These are phyloP conservation scores for Archips xylosteana DNA, from an alignment of 2,888 invertebrate species.

Conservation along the genomic window DNA sequence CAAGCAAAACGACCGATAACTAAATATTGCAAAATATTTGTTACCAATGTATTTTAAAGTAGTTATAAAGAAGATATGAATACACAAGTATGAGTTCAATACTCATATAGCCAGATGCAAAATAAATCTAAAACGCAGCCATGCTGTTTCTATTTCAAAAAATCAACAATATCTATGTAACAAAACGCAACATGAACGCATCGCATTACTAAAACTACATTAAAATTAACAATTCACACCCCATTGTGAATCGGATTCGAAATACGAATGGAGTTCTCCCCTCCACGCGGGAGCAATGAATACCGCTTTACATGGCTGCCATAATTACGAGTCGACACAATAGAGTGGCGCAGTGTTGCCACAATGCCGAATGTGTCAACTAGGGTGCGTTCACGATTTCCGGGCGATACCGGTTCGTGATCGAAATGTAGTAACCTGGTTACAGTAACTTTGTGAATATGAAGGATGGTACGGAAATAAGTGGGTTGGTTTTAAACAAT, in stretches of 20 bases:
- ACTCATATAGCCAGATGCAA: background rate
- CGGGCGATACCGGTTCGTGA: constrained; percentile 44
- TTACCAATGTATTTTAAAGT: too few species aligned
- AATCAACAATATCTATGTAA: constrained; percentile 30
- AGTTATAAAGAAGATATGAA: background rate
- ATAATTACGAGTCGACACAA: constrained; percentile 58
- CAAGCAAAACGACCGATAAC: too few species aligned
- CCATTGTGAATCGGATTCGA: constrained; percentile 46
- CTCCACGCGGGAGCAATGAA: constrained; percentile 46
- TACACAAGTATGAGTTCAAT: background rate
- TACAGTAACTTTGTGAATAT: constrained; percentile 22
- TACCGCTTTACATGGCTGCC: constrained; percentile 56
- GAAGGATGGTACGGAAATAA: constrained; percentile 13
- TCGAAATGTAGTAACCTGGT: constrained; percentile 36
- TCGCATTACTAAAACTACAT: constrained; percentile 66
- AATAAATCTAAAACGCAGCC: constrained; percentile 17
- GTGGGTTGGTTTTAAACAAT: constrained; percentile 2
- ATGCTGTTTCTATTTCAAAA: constrained; percentile 36
- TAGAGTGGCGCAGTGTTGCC: constrained; percentile 55
- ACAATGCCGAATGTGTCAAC: constrained; percentile 50
- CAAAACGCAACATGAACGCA: constrained; percentile 47
- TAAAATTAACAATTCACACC: constrained; percentile 61
- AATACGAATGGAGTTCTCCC: constrained; percentile 23
- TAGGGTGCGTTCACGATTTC: constrained; percentile 50
- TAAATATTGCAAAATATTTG: too few species aligned